Percentiles rank a stretch among this genome's conserved stretches.
These are phyloP conservation scores for Rutilus rutilus DNA, from an alignment of 2,113 vertebrate genomes.

Conservation along the genomic window DNA sequence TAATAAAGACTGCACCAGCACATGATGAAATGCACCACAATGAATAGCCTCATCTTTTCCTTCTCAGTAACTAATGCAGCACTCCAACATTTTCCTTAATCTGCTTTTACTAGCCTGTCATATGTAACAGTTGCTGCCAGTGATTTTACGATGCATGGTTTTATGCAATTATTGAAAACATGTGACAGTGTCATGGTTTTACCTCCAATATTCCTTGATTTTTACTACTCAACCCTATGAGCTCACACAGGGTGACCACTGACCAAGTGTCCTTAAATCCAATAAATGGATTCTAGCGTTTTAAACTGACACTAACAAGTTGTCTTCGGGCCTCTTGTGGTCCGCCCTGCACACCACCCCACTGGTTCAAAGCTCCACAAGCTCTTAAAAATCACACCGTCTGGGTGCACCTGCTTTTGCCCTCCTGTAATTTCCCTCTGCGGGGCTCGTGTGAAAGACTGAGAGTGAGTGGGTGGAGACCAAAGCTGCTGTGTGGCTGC, in stretches of 20 bases:
- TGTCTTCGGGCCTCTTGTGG: background rate
- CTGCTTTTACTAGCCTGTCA: background rate
- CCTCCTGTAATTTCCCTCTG: slow-evolving; percentile 40
- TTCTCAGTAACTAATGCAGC: background rate
- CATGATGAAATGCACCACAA: background rate
- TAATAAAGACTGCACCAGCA: background rate
- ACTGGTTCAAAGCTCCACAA: background rate
- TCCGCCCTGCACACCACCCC: background rate
- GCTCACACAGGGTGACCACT: background rate
- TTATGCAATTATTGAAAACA: background rate
- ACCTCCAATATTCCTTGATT: background rate
- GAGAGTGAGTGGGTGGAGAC: slow-evolving; percentile 60
- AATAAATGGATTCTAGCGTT: background rate
- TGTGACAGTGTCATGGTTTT: background rate
- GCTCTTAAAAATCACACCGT: slow-evolving; percentile 23
- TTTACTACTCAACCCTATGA: background rate
- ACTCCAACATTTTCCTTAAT: background rate
- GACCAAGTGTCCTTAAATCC: background rate
- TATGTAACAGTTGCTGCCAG: background rate
- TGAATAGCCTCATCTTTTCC: background rate
- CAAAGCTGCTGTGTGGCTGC: slow-evolving; percentile 54
- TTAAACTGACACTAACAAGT: background rate
- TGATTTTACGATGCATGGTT: background rate
- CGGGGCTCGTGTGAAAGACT: slow-evolving; percentile 46
- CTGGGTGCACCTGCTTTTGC: slow-evolving; percentile 28